Evolutionary conservation across 2,113 vertebrate genomes (phyloP).

Genomic region (Setophaga kirtlandii): DNA sequence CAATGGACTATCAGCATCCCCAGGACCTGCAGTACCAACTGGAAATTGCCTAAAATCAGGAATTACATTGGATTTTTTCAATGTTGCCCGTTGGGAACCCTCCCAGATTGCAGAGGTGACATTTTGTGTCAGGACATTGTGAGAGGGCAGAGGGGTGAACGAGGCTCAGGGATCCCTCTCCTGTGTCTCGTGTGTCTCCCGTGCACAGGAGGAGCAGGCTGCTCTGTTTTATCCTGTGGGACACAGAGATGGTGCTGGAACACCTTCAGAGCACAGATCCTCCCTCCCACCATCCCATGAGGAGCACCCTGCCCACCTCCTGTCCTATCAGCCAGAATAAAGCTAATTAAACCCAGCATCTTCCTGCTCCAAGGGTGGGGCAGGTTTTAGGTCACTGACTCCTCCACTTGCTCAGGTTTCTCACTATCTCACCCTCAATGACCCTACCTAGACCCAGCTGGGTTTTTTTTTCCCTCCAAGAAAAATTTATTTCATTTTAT

Average conservation of each 20-base stretch:
- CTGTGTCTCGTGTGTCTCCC: neutral
- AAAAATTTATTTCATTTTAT: neutral
- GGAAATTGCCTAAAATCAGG: neutral
- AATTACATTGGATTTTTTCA: fast-evolving
- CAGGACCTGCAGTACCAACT: neutral
- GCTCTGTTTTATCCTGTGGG: fast-evolving
- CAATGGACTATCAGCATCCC: neutral
- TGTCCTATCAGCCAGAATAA: no score
- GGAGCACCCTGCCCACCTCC: neutral
- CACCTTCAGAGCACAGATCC: fast-evolving
- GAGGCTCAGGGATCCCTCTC: neutral
- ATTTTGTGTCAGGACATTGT: fast-evolving
- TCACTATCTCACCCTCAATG: neutral
- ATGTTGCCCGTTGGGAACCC: fast-evolving
- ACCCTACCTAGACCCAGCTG: neutral
- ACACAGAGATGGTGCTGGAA: fast-evolving
- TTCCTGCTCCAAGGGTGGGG: neutral
- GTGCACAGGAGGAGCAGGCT: neutral
- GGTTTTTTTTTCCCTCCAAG: neutral
- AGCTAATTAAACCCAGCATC: neutral
- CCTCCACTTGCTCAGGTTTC: neutral
- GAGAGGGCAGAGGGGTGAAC: neutral
- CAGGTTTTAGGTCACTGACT: neutral
- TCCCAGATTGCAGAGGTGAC: neutral
- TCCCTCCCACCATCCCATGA: neutral